A percentile compares a stretch with the other conserved stretches of the same genome.
These are phyloP conservation scores for Ramazzottius varieornatus DNA, from an alignment of 2,888 invertebrate genomes.

Conservation along the genomic window DNA sequence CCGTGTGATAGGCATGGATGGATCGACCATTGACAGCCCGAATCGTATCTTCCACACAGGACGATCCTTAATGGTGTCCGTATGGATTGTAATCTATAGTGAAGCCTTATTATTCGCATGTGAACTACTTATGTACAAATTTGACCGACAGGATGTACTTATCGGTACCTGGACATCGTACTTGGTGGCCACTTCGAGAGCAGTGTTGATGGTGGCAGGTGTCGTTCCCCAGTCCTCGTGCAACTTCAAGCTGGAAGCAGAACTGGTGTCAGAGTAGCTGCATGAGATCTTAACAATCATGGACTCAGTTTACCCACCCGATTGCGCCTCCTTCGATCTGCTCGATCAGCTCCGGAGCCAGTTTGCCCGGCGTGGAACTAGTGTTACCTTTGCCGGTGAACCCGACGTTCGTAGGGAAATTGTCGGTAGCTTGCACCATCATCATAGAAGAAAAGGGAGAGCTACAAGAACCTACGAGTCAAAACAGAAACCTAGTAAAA, in stretches of 20 bases:
- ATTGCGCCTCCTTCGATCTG: conserved; percentile 20
- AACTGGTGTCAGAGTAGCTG: neutral
- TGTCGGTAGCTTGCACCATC: conserved; percentile 20
- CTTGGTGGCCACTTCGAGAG: conserved; percentile 17
- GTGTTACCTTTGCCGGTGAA: conserved; percentile 18
- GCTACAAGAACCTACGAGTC: no score
- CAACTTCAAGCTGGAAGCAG: conserved; percentile 15
- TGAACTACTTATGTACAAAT: neutral
- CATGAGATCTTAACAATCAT: neutral
- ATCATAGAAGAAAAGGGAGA: no score
- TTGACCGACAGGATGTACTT: neutral
- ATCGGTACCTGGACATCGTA: conserved; percentile 17
- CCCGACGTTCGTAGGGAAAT: conserved; percentile 20
- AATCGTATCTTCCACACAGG: conserved; percentile 18
- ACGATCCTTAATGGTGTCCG: conserved; percentile 20
- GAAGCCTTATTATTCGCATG: neutral
- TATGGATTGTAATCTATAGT: conserved; percentile 18
- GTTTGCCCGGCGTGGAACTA: conserved; percentile 10
- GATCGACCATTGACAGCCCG: conserved; percentile 17
- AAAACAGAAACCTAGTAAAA: no score
- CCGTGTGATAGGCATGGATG: conserved; percentile 20
- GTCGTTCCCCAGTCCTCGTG: conserved; percentile 22
- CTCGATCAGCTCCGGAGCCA: conserved; percentile 15
- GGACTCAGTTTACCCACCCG: conserved; percentile 13
- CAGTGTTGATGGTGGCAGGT: conserved; percentile 19